Base-by-base conservation (phyloP, 2,113 vertebrate genomes). In the Corythoichthys haematopterus region DNA sequence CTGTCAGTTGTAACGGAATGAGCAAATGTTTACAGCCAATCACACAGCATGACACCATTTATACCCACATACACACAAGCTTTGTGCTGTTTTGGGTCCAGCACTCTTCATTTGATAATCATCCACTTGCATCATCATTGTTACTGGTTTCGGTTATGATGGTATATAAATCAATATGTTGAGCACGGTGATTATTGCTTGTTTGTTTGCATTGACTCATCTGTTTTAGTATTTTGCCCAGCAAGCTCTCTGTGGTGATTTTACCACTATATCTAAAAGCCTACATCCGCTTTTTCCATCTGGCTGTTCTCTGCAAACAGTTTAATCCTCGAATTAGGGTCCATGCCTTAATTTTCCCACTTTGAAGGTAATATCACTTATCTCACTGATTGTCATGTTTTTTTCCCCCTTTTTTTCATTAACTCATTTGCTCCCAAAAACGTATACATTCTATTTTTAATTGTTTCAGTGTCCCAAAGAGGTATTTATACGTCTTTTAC, bases 11-110 rank as follows among this genome's bases (percentile, higher is more conserved):
- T 77, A 74, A 87, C 81, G 80, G 71, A 83, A 82, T 65, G 74
- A 81, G 75, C 72, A 79, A 83, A 81, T 86, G 83, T 81, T 84
- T 85, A 78, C 72, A 78, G 83, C 79, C 77, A 83, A 85, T 80
- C 82, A 80, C 68, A 4, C 70, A 70, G 76, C 57, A 43, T 70
- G 76, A 71, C 80, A 80, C 71, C 75, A 79, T 79, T 74, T 67
- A 76, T 64, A 80, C 52, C 58, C 68, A 69, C 4, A 67, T 65
- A 75, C 66, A 77, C 52, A 64, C 68, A 68, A 8, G 69, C 67
- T 69, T 75, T 84, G 71, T 77, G 74, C 57, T 71, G 11, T 45
- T 80, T 77, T 71, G 48, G 13, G 61, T n/a, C 64, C 37, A 38
- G 45, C 53, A 47, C 55, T 45, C 76, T 66, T 72, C 43, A 50